These are phyloP conservation scores for Clinocottus analis DNA, from an alignment of 2,113 vertebrate genomes.

Conservation along the genomic window DNA sequence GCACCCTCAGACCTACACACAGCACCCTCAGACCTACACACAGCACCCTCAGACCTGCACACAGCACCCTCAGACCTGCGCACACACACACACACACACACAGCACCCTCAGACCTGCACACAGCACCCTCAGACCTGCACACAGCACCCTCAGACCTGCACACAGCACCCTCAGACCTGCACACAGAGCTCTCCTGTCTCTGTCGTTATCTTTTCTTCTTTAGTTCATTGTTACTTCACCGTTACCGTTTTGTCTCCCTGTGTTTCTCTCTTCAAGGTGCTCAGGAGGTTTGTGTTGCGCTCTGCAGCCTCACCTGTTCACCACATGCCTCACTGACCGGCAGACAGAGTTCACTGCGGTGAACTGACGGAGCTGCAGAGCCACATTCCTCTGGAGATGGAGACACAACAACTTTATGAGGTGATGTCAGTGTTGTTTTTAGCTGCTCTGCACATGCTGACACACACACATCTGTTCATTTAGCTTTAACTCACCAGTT, in stretches of 20 bases:
- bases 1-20: too few relatives aligned
- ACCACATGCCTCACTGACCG: background rate
- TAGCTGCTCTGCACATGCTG: background rate
- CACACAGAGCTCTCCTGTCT: background rate
- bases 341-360: background rate
- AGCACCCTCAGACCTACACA: background rate
- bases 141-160: slow-evolving; percentile 1
- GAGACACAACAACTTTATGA: background rate
- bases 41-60: too few relatives aligned
- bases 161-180: background rate
- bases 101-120: too few relatives aligned
- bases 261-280: background rate
- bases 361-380: background rate
- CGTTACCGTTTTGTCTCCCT: background rate
- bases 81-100: background rate
- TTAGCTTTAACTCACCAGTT: background rate
- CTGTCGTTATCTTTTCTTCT: background rate
- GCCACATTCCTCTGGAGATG: background rate
- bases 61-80: background rate
- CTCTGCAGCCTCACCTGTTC: background rate
- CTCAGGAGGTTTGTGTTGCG: background rate
- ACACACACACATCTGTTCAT: background rate
- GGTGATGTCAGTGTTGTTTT: background rate
- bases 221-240: background rate
- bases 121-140: background rate